Conservation (phyloP, 2,888 invertebrate species). For the Eretmocerus hayati region DNA sequence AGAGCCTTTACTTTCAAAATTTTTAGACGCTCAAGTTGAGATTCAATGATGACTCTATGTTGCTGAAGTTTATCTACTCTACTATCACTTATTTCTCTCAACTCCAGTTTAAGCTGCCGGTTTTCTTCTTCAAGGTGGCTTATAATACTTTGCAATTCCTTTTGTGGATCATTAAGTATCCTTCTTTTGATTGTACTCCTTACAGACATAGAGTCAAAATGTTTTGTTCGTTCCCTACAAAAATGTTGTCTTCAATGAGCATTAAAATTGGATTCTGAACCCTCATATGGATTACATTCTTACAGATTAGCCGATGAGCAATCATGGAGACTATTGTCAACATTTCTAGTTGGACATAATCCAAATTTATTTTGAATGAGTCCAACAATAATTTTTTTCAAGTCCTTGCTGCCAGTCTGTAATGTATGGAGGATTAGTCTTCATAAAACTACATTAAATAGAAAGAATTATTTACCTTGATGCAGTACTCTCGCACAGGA, state of each 20-base stretch:
- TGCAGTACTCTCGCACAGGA: conserved; percentile 60
- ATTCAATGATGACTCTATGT: conserved; percentile 58
- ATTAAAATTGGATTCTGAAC: no score
- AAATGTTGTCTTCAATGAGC: no score
- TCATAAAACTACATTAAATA: no score
- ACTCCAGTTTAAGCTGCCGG: conserved; percentile 45
- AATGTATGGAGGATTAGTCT: no score
- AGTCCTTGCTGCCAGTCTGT: conserved; percentile 40
- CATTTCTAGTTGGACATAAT: conserved; percentile 38
- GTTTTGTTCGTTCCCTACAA: conserved; percentile 32
- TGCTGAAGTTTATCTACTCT: conserved; percentile 50
- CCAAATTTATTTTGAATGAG: conserved; percentile 42
- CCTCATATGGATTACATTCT: no score
- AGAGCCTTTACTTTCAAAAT: conserved; percentile 53
- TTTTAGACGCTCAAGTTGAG: conserved; percentile 62
- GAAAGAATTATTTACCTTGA: no score
- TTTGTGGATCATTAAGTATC: conserved; percentile 50
- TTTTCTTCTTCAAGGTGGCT: conserved; percentile 64
- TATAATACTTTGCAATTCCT: conserved; percentile 64
- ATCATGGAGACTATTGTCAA: conserved; percentile 32
- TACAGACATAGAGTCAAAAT: conserved; percentile 34
- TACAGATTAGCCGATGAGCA: conserved; percentile 31
- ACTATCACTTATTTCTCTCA: conserved; percentile 39
- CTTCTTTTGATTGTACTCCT: conserved; percentile 38
- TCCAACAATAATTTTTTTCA: conserved; percentile 41